Evolutionary conservation across 2,797 vertebrate species (phyloP), one percentile per base, ranked within the genome.

Genomic region (Allochrocebus solatus): DNA sequence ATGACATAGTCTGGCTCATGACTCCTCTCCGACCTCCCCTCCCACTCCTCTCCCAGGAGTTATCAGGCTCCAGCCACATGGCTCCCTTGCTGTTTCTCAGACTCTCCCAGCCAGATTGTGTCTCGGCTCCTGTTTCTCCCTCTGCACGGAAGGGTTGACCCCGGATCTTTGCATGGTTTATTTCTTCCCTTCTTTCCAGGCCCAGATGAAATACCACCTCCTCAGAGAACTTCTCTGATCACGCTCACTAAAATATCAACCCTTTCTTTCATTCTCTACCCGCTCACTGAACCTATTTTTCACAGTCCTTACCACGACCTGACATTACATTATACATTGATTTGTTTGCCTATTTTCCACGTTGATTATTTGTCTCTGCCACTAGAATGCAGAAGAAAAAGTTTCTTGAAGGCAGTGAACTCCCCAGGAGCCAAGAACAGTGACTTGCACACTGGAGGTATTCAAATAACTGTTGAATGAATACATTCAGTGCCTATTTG

Each of bases 31-130:
- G 2, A 17, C 30, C 21, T 33, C 14, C 17, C 11, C 4, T 64
- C 2, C 9, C 7, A 11, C 12, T 22, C 46, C 26, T 14, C 5
- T 16, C 14, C 26, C 41, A 3, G 0, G 4, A 11, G 30, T 72
- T 57, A 48, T 14, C 19, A n/a, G 48, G 33, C 30, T 39, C 30
- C 30, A 33, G 61, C 2, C 24, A 43, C 16, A 11, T 0, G 0
- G 16, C 17, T 12, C 53, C 46, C 36, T 22, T 53, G 59, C 22
- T 70, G 12, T 6, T 72, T 43, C 82, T 80, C 10, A 22, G 22
- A 43, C 33, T 76, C 70, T 39, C 5, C 36, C 36, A 28, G 14
- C 12, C 24, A 78, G 10, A 1, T 76, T 33, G n/a, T 5, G 2
- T 21, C 14, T 80, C 17, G 26, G 28, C 10, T 33, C 26, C 13